These are phyloP conservation scores for Agraylea sexmaculata DNA, from an alignment of 1,140 invertebrate genomes.

Conservation along the genomic window DNA sequence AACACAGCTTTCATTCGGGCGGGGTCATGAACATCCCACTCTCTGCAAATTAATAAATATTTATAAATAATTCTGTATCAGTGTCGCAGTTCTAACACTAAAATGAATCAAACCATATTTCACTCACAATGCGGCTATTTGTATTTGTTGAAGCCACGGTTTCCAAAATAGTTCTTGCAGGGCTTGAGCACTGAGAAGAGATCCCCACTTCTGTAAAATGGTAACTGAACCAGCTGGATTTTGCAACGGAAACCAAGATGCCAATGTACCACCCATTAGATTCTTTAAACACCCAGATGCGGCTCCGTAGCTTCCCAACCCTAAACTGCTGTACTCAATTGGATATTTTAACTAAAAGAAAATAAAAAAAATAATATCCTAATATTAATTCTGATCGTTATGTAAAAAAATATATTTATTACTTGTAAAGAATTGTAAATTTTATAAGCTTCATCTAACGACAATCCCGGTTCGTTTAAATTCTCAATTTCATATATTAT, in stretches of 20 bases:
- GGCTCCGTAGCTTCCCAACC: slow-evolving; percentile 28
- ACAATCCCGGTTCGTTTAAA: slow-evolving; percentile 50
- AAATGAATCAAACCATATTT: slow-evolving; percentile 2
- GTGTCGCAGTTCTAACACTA: not conserved
- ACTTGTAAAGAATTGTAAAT: slow-evolving; percentile 65
- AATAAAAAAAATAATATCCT: slow-evolving; percentile 9
- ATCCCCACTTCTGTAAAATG: slow-evolving; percentile 28
- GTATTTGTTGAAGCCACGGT: slow-evolving; percentile 28
- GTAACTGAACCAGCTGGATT: slow-evolving; percentile 23
- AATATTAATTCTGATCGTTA: slow-evolving; percentile 4
- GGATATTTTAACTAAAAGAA: slow-evolving; percentile 26
- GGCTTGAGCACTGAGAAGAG: slow-evolving; percentile 27
- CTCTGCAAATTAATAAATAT: slow-evolving; percentile 20
- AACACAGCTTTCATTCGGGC: slow-evolving; percentile 68
- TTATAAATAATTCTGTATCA: slow-evolving; percentile 5
- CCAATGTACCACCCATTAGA: slow-evolving; percentile 18
- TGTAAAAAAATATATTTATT: slow-evolving; percentile 10
- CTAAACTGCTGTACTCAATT: slow-evolving; percentile 32
- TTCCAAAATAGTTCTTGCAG: slow-evolving; percentile 33
- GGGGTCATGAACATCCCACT: slow-evolving; percentile 64
- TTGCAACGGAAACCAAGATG: slow-evolving; percentile 29
- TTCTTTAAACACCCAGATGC: slow-evolving; percentile 11
- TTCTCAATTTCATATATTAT: slow-evolving; percentile 59
- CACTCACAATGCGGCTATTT: slow-evolving; percentile 30
- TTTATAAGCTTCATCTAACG: slow-evolving; percentile 58